Percentiles rank a stretch among this genome's conserved stretches.
Evolutionary conservation across 1,140 invertebrate genomes (phyloP).

Genomic region (Scaptomyza pallida): DNA sequence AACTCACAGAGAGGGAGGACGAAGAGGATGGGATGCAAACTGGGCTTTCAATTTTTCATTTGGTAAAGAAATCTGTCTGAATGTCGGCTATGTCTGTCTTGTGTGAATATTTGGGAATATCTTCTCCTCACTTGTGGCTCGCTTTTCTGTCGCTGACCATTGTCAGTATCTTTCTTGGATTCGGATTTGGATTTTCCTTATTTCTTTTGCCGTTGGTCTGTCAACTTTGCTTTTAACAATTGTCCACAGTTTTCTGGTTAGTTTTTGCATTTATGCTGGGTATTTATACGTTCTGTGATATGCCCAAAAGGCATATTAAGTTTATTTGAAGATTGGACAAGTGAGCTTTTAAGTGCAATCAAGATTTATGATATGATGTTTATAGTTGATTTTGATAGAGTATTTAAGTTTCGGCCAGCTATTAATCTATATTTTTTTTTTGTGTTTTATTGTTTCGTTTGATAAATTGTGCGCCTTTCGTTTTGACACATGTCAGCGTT

Average conservation of each 20-base stretch:
- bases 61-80: constrained; percentile 23
- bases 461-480: constrained; percentile 76
- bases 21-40: constrained; percentile 21
- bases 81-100: constrained; percentile 29
- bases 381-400: constrained; percentile 14
- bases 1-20: constrained; percentile 4
- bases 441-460: constrained; percentile 65
- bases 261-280: constrained; percentile 21
- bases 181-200: constrained; percentile 41
- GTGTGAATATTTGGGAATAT: constrained; percentile 39
- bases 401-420: constrained; percentile 12
- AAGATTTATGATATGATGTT: no score
- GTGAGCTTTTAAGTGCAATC: no score
- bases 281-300: neutral
- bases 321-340: neutral
- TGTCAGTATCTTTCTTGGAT: constrained; percentile 46
- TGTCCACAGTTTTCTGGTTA: constrained; percentile 23
- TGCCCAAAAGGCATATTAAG: neutral
- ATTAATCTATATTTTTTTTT: constrained; percentile 8
- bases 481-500: constrained; percentile 80
- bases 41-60: constrained; percentile 68
- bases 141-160: constrained; percentile 46
- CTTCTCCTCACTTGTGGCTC: constrained; percentile 16
- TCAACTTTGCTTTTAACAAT: constrained; percentile 53
- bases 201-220: constrained; percentile 34